Conservation (phyloP, 64 coral and sea anemone species). For the Dendronephthya gigantea region DNA sequence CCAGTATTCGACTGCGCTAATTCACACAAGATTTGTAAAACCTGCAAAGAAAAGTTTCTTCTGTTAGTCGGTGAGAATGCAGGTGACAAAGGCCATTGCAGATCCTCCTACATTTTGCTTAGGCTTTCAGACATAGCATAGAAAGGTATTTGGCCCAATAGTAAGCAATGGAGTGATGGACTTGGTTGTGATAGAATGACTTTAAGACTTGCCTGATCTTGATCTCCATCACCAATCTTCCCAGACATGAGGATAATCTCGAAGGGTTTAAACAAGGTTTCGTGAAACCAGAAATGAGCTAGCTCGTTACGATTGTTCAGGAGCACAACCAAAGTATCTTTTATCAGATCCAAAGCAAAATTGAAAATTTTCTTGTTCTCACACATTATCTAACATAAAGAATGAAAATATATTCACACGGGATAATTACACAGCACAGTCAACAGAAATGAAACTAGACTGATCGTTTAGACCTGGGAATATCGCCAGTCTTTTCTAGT, state of each 20-base stretch:
- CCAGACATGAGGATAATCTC: constrained; percentile 42
- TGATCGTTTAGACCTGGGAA: too few relatives aligned
- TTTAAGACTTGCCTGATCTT: constrained; percentile 53
- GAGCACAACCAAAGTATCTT: constrained; percentile 67
- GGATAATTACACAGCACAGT: too few relatives aligned
- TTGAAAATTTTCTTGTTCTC: constrained; percentile 76
- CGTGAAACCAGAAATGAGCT: constrained; percentile 97
- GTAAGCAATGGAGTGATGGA: not conserved
- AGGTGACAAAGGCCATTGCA: not conserved
- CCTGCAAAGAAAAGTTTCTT: constrained; percentile 20
- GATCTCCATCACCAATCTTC: constrained; percentile 49
- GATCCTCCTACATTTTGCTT: too few relatives aligned
- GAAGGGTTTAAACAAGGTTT: constrained; percentile 77
- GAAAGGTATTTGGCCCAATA: too few relatives aligned
- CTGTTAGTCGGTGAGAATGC: not conserved
- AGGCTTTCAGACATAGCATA: too few relatives aligned
- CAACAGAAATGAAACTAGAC: too few relatives aligned
- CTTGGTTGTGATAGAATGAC: not conserved
- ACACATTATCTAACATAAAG: not conserved
- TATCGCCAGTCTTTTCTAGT: too few relatives aligned
- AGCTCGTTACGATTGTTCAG: constrained; percentile 82
- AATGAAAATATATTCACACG: not conserved
- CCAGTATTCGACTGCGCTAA: constrained; percentile 55
- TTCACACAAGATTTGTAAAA: constrained; percentile 51
- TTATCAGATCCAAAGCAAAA: constrained; percentile 63